These are phyloP conservation scores for Silurus asotus DNA, from an alignment of 2,113 vertebrate species.

Conservation along the genomic window DNA sequence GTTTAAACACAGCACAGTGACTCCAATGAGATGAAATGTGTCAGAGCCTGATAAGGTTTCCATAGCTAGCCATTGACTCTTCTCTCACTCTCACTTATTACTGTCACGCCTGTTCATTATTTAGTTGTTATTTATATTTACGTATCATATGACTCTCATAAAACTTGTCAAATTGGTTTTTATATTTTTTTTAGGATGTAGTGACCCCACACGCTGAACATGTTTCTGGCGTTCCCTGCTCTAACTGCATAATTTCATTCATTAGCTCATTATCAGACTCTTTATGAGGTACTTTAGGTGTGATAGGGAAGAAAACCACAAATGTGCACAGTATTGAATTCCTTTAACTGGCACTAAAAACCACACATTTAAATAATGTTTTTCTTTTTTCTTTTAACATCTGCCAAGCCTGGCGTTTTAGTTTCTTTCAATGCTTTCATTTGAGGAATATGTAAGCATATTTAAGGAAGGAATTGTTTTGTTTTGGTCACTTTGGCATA, in stretches of 20 bases:
- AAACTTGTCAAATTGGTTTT: neutral
- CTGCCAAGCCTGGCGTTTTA: neutral
- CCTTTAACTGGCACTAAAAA: neutral
- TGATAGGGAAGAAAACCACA: slow-evolving; percentile 20
- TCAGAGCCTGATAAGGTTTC: slow-evolving; percentile 43
- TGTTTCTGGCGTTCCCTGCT: neutral
- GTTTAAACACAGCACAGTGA: slow-evolving; percentile 67
- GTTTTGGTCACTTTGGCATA: slow-evolving; percentile 5
- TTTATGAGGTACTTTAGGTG: neutral
- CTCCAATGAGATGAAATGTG: slow-evolving; percentile 67
- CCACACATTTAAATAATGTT: slow-evolving; percentile 7
- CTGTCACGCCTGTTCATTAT: neutral
- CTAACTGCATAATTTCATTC: slow-evolving; percentile 10
- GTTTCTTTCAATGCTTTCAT: neutral
- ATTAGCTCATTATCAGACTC: neutral
- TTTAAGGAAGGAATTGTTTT: neutral
- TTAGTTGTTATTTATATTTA: slow-evolving; percentile 9
- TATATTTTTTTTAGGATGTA: neutral
- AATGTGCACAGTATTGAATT: neutral
- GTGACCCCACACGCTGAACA: neutral
- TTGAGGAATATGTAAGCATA: neutral
- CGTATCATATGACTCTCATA: neutral
- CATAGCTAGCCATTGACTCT: slow-evolving; percentile 20
- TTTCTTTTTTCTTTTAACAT: neutral
- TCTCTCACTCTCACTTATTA: neutral